phyloP scores from a whole-genome alignment of 92 coral and sea anemone species.

The Nematostella vectensis region DNA sequence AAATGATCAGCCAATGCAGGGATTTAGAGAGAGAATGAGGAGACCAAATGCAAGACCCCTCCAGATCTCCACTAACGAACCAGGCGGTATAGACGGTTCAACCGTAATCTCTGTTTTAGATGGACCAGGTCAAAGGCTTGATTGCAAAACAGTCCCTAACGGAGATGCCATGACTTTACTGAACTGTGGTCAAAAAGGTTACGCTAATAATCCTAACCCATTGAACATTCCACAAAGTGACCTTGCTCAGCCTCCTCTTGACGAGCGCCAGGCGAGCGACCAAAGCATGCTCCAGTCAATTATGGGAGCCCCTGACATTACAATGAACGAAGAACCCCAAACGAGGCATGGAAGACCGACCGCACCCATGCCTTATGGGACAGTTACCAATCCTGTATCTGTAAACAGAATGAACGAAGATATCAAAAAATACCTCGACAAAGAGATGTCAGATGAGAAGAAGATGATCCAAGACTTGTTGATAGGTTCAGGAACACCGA shows the following conservation, averaged over 20 bases:
- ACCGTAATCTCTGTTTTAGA: slow-evolving; percentile 14
- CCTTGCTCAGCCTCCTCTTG: neutral
- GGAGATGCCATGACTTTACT: slow-evolving; percentile 17
- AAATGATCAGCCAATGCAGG: no score
- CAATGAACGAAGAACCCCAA: slow-evolving; percentile 19
- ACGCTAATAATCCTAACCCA: slow-evolving; percentile 5
- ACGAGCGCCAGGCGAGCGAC: neutral
- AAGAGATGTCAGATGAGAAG: slow-evolving; percentile 31
- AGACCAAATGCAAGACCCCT: slow-evolving; percentile 13
- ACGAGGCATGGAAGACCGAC: neutral
- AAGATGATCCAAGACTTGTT: slow-evolving; percentile 29
- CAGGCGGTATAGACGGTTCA: slow-evolving; percentile 3
- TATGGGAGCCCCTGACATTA: slow-evolving; percentile 12
- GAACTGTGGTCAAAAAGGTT: slow-evolving; percentile 16
- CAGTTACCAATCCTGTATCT: slow-evolving; percentile 14
- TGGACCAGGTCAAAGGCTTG: slow-evolving; percentile 25
- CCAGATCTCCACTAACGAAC: slow-evolving; percentile 4
- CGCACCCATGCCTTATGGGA: slow-evolving; percentile 5
- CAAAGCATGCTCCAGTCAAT: slow-evolving; percentile 3
- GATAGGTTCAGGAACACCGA: slow-evolving; percentile 17
- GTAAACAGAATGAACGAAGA: slow-evolving; percentile 10
- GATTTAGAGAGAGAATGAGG: no score
- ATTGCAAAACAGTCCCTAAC: slow-evolving; percentile 25
- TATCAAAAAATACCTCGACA: slow-evolving; percentile 17
- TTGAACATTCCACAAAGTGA: slow-evolving; percentile 2